Conservation (phyloP, 2,797 vertebrate species). For the Lophotriccus pileatus region DNA sequence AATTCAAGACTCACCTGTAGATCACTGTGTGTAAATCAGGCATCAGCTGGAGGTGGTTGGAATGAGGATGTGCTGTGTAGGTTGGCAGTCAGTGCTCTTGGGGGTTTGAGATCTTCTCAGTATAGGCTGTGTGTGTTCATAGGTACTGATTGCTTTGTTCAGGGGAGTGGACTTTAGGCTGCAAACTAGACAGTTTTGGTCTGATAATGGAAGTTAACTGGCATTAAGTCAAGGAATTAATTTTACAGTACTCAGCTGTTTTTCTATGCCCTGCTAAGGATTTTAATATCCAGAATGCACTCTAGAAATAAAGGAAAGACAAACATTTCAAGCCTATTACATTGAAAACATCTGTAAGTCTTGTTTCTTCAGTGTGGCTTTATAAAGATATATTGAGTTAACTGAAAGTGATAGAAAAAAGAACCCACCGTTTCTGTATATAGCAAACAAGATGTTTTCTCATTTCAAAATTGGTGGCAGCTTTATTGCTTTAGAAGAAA, state of each 20-base stretch:
- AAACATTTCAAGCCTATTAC: background rate
- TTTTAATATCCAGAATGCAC: background rate
- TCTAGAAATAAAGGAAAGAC: background rate
- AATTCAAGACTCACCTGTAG: background rate
- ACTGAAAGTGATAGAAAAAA: background rate
- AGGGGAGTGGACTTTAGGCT: background rate
- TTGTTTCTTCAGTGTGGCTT: background rate
- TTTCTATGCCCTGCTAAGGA: background rate
- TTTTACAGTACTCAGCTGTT: background rate
- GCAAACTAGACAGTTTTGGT: background rate
- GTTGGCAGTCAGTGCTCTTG: fast-evolving
- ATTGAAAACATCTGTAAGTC: fast-evolving
- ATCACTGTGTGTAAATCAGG: background rate
- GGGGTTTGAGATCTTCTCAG: background rate
- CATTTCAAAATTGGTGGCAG: background rate
- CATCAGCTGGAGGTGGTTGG: background rate
- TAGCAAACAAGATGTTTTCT: background rate
- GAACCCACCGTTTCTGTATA: background rate
- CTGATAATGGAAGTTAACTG: background rate
- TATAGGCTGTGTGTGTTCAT: fast-evolving
- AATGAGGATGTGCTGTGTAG: background rate
- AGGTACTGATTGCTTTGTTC: background rate
- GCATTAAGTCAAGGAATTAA: background rate
- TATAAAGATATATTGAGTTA: background rate
- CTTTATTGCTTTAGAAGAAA: background rate